phyloP scores from a whole-genome alignment of 1,140 invertebrate genomes.

The Saccostrea glomerata region DNA sequence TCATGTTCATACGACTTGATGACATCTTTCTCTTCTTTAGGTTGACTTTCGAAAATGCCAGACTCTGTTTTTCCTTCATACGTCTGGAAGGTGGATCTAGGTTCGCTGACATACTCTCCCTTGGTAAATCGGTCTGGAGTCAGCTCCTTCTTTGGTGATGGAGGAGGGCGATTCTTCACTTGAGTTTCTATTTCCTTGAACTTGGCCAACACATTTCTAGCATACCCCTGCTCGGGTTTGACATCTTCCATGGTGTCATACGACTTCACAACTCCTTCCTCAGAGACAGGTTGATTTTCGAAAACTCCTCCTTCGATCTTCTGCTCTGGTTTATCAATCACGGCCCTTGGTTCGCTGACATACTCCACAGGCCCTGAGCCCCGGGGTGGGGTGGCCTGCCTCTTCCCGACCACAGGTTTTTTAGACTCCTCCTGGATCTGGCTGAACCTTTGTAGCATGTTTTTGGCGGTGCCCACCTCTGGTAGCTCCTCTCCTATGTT shows the following conservation, averaged over 20 bases:
- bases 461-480: slow-evolving; percentile 68
- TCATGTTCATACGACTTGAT: slow-evolving; percentile 60
- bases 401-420: slow-evolving; percentile 57
- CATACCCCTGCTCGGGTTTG: slow-evolving; percentile 69
- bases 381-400: slow-evolving; percentile 63
- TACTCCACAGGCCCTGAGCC: slow-evolving; percentile 68
- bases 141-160: slow-evolving; percentile 64
- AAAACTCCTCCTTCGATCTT: slow-evolving; percentile 71
- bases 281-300: slow-evolving; percentile 68
- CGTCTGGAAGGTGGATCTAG: slow-evolving; percentile 57
- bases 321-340: slow-evolving; percentile 66
- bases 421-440: slow-evolving; percentile 60
- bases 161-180: slow-evolving; percentile 56
- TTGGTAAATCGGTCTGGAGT: slow-evolving; percentile 68
- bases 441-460: slow-evolving; percentile 65
- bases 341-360: slow-evolving; percentile 68
- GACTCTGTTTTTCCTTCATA: slow-evolving; percentile 64
- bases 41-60: slow-evolving; percentile 70
- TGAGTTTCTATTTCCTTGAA: slow-evolving; percentile 68
- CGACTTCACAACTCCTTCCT: slow-evolving; percentile 67
- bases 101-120: slow-evolving; percentile 68
- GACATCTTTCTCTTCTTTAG: slow-evolving; percentile 63
- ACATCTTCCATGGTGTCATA: slow-evolving; percentile 65
- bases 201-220: slow-evolving; percentile 71
- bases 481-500: slow-evolving; percentile 67